Conservation (phyloP, 2,888 invertebrate species). For the Lordiphosa fenestrarum region DNA sequence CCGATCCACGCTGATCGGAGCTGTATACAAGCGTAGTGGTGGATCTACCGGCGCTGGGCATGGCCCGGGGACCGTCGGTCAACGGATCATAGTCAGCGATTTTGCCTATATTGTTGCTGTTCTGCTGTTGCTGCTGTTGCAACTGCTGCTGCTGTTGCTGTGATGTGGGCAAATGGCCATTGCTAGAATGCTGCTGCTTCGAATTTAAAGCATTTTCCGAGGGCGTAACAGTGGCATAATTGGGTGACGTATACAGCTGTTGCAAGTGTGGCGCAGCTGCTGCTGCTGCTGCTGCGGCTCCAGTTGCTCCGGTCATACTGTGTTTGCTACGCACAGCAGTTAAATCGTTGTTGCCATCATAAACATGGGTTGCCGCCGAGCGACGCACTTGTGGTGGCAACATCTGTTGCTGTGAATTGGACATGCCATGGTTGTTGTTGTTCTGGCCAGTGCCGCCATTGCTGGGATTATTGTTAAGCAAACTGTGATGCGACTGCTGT, state of each 20-base stretch:
- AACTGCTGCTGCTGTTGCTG: constrained; percentile 15
- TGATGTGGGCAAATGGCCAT: constrained; percentile 44
- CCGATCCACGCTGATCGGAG: constrained; percentile 85
- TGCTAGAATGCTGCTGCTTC: constrained; percentile 46
- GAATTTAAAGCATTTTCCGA: constrained; percentile 55
- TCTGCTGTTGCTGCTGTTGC: constrained; percentile 61
- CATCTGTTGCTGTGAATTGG: constrained; percentile 48
- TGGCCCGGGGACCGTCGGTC: constrained; percentile 85
- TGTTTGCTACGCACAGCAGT: not conserved
- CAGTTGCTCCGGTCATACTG: not conserved
- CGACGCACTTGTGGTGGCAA: constrained; percentile 55
- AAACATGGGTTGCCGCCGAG: constrained; percentile 19
- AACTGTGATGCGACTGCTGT: constrained; percentile 30
- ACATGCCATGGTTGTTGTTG: constrained; percentile 27
- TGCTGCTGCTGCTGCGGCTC: constrained; percentile 1
- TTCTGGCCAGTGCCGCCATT: constrained; percentile 39
- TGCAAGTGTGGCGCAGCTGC: constrained; percentile 53
- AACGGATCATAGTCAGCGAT: constrained; percentile 91
- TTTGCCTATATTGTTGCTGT: constrained; percentile 83
- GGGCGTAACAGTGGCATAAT: constrained; percentile 64
- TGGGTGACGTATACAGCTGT: constrained; percentile 67
- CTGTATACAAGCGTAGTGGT: constrained; percentile 93
- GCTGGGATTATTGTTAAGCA: constrained; percentile 42
- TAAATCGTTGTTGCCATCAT: constrained; percentile 46
- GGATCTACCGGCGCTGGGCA: constrained; percentile 88